Evolutionary conservation across 2,113 vertebrate genomes (phyloP).

Genomic region (Blennius ocellaris): DNA sequence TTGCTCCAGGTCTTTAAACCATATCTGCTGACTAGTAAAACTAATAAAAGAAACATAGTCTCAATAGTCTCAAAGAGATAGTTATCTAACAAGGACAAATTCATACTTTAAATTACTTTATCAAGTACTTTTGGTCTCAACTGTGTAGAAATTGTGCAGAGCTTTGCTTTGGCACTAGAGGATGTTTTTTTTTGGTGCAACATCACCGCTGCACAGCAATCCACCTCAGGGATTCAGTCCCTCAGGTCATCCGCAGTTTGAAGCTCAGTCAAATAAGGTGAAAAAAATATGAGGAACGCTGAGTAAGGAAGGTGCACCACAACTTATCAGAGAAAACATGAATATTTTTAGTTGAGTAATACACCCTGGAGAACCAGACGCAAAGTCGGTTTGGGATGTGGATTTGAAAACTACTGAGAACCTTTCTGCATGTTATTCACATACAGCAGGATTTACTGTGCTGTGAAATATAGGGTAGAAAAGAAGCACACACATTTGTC

Average conservation of each 20-base stretch:
- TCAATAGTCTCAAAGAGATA: not conserved
- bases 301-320: not conserved
- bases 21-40: not conserved
- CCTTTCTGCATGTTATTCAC: not conserved
- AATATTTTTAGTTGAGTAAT: not conserved
- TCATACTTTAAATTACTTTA: not conserved
- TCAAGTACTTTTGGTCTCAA: not conserved
- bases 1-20: too few relatives aligned
- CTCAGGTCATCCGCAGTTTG: not conserved
- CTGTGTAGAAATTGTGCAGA: not conserved
- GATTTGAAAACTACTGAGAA: not conserved
- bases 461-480: conserved; percentile 17
- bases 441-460: not conserved
- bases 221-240: not conserved
- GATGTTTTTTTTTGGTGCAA: not conserved
- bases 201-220: not conserved
- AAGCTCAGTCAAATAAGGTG: not conserved
- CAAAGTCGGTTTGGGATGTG: not conserved
- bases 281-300: conserved; percentile 1
- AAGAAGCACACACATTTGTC: conserved; percentile 32
- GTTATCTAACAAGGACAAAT: not conserved
- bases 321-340: not conserved
- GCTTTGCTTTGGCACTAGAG: not conserved
- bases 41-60: not conserved
- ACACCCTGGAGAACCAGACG: not conserved